Conservation (phyloP, 2,797 vertebrate species). For the Enteromius fasciolatus region DNA sequence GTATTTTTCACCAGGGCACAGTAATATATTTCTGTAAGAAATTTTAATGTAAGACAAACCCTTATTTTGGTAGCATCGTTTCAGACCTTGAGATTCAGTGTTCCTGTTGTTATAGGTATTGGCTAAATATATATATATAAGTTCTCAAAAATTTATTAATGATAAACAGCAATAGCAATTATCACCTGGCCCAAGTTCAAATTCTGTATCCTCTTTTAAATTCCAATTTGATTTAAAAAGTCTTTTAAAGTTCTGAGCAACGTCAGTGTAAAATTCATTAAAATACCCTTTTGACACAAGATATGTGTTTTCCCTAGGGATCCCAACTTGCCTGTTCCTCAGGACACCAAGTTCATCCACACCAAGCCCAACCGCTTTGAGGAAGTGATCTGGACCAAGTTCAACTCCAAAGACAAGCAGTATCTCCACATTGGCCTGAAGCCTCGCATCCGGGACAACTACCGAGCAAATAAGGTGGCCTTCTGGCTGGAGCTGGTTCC, state of each 20-base stretch:
- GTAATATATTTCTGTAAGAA: background rate
- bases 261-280: background rate
- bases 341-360: conserved; percentile 97
- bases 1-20: background rate
- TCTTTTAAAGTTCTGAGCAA: background rate
- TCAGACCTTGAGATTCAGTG: background rate
- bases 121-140: no score
- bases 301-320: conserved; percentile 72
- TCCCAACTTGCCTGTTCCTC: conserved; percentile 91
- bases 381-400: conserved; percentile 96
- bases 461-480: conserved; percentile 93
- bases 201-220: background rate
- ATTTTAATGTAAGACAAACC: background rate
- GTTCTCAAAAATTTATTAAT: background rate
- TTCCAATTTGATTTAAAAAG: background rate
- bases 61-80: background rate
- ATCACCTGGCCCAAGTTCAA: background rate
- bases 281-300: background rate
- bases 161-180: background rate
- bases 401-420: conserved; percentile 94
- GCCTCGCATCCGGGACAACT: conserved; percentile 90
- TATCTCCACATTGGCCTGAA: conserved; percentile 95
- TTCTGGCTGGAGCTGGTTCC: conserved; percentile 95
- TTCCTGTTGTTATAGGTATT: background rate
- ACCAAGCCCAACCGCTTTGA: conserved; percentile 96